A percentile compares a stretch with the other conserved stretches of the same genome.
Evolutionary conservation across 1,140 invertebrate species (phyloP).

Genomic region (Atta cephalotes): DNA sequence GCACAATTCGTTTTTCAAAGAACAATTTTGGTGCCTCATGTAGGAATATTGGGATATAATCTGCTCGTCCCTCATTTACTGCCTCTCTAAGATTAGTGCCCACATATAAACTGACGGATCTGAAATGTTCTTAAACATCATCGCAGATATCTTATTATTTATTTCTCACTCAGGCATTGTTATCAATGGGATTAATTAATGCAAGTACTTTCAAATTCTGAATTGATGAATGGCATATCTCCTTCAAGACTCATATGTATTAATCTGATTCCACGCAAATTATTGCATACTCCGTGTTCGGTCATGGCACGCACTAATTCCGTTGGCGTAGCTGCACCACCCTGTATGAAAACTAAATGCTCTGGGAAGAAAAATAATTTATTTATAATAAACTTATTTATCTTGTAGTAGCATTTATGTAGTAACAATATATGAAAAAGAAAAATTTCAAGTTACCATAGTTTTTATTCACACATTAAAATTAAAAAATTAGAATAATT

Average conservation of each 20-base stretch:
- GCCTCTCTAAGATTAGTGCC: constrained; percentile 94
- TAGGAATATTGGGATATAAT: constrained; percentile 95
- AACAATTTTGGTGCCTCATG: constrained; percentile 96
- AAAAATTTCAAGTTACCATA: neutral
- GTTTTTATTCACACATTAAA: neutral
- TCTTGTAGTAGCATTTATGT: neutral
- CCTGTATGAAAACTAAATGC: constrained; percentile 94
- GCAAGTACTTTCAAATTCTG: constrained; percentile 88
- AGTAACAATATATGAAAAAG: neutral
- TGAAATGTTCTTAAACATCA: constrained; percentile 87
- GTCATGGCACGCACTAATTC: constrained; percentile 93
- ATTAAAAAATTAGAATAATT: neutral
- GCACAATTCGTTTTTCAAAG: constrained; percentile 91
- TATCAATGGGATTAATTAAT: neutral
- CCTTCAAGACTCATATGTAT: constrained; percentile 97
- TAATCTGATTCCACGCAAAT: constrained; percentile 91
- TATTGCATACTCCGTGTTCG: constrained; percentile 90
- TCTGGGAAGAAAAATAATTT: constrained; percentile 86
- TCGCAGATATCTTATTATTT: neutral
- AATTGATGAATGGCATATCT: constrained; percentile 91
- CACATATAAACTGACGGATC: constrained; percentile 95
- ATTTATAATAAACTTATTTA: neutral
- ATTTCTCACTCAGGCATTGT: neutral
- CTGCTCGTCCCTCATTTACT: constrained; percentile 94
- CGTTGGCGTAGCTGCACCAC: constrained; percentile 95